Evolutionary conservation across 2,113 vertebrate species (phyloP).

Genomic region (Connochaetes taurinus): DNA sequence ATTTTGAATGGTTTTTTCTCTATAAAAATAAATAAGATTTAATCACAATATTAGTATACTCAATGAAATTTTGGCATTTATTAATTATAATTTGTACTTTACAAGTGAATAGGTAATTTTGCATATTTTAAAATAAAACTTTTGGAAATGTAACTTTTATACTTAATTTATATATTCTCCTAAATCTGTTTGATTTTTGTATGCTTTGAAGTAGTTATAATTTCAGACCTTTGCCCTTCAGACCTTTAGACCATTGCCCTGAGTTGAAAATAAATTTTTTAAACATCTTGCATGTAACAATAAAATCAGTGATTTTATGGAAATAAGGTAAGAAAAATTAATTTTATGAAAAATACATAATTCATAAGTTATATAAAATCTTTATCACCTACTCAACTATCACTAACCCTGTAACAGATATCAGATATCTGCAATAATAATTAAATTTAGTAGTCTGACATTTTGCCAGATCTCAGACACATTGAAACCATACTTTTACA

Average conservation of each 20-base stretch:
- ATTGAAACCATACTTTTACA: not conserved
- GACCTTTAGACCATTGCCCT: not conserved
- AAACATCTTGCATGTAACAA: slow-evolving; percentile 7
- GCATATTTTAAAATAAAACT: not conserved
- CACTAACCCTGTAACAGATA: not conserved
- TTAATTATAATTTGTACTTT: slow-evolving; percentile 14
- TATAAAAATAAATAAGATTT: not conserved
- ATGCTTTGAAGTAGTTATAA: not conserved
- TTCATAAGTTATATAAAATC: not conserved
- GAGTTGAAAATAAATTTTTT: slow-evolving; percentile 15
- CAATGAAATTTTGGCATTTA: not conserved
- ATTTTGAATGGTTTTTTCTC: not conserved
- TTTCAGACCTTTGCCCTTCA: not conserved
- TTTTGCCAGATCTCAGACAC: not conserved
- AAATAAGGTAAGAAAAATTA: slow-evolving; percentile 40
- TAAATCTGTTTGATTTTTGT: slow-evolving; percentile 10
- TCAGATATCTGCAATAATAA: not conserved
- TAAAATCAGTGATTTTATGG: not conserved
- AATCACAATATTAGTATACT: not conserved
- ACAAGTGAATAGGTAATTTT: not conserved
- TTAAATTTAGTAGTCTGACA: not conserved
- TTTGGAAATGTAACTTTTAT: not conserved
- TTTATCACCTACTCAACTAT: not conserved
- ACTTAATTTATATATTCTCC: not conserved
- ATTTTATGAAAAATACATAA: not conserved